Evolutionary conservation across 37 sponge, comb jelly and placozoan genomes (phyloP), one percentile per base, ranked within the genome.

Genomic region (Petrosia ficiformis): DNA sequence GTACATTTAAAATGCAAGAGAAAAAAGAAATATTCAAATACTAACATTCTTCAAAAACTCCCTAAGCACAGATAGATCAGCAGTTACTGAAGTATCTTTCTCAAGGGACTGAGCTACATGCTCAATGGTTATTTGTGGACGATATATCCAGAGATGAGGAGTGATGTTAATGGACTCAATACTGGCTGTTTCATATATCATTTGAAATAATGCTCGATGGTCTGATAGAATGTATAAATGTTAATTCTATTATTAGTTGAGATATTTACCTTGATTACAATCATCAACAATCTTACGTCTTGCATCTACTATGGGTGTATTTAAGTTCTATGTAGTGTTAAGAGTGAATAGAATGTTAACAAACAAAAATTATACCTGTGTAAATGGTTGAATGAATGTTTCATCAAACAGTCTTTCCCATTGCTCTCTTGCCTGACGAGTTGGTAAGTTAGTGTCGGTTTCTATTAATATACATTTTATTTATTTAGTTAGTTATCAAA

Each of bases 381-480:
- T n/a, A 5, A 61, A 5, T 22, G 63, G 63, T 61, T 61, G 11
- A n/a, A 61, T 61, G 26, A 26, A 8, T 6, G 26, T n/a, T 26
- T 61, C 5, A n/a, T 61, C 63, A 61, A 61, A 61, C 6, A 6
- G 5, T 61, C 5, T 61, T 29, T 61, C 63, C 63, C 63, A 61
- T 19, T 22, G 14, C 26, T n/a, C 5, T 61, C 63, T n/a, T 24
- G 11, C 28, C 26, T 61, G 14, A 22, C 63, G 28, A 26, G 22
- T 6, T 8, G n/a, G 63, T 26, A 61, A 22, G 25, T 61, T 61
- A 61, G 28, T 26, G 6, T n/a, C 63, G n/a, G 26, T 26, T 5
- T n/a, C 22, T 61, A 11, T n/a, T 24, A 61, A 29, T 6, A 61
- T n/a, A 61, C n/a, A n/a, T n/a, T n/a, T 26, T 61, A n/a, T n/a